Percentiles rank a stretch among this genome's conserved stretches.
Evolutionary conservation across 2,888 invertebrate species (phyloP).

Genomic region (Panopea generosa): DNA sequence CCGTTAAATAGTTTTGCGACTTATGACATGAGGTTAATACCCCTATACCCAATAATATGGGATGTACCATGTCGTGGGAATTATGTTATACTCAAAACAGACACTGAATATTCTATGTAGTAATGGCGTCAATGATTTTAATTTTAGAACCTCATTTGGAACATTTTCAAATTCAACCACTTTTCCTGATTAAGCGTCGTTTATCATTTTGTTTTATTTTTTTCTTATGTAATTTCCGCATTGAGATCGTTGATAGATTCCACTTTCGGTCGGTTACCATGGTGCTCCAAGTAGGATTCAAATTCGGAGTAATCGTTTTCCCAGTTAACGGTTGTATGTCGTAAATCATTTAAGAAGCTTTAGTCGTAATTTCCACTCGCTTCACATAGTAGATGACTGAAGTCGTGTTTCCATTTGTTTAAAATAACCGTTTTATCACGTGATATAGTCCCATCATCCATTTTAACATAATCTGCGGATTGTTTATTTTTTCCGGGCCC

Average conservation of each 20-base stretch:
- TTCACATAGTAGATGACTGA: too few species aligned
- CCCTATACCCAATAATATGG: constrained; percentile 4
- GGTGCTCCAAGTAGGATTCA: too few species aligned
- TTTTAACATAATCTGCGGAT: too few species aligned
- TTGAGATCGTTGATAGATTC: background rate
- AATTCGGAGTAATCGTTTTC: too few species aligned
- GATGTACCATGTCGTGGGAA: constrained; percentile 6
- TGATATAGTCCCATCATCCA: too few species aligned
- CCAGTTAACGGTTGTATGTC: too few species aligned
- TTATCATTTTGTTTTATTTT: background rate
- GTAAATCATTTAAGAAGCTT: too few species aligned
- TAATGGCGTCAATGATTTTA: background rate
- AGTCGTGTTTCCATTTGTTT: too few species aligned
- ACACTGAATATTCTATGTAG: background rate
- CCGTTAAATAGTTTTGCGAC: background rate
- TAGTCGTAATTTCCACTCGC: too few species aligned
- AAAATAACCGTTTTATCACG: too few species aligned
- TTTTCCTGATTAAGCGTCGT: constrained; percentile 2
- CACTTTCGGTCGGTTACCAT: too few species aligned
- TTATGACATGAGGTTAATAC: background rate
- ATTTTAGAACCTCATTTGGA: background rate
- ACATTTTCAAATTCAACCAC: constrained; percentile 8
- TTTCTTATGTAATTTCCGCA: background rate
- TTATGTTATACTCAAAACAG: background rate
- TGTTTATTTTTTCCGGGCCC: too few species aligned